Evolutionary conservation across 2,888 invertebrate species (phyloP).

Genomic region (Mantis religiosa): DNA sequence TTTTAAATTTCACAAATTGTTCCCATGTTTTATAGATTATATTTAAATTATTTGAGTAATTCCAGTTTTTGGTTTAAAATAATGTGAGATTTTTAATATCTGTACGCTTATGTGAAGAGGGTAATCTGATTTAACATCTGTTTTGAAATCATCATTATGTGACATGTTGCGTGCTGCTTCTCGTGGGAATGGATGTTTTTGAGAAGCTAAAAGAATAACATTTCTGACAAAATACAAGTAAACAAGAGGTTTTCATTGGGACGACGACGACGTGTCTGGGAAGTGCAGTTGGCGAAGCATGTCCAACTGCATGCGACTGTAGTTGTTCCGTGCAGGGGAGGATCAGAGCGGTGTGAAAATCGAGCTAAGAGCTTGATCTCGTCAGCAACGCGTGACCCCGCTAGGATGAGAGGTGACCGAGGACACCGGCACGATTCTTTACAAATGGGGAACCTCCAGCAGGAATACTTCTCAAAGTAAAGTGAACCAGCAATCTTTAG

Average conservation of each 20-base stretch:
- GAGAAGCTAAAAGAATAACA: background rate
- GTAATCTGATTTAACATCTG: background rate
- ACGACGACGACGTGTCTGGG: background rate
- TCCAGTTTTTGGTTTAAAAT: too few relatives aligned
- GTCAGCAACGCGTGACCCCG: slow-evolving; percentile 41
- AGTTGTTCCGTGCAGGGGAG: slow-evolving; percentile 32
- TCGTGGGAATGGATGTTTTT: background rate
- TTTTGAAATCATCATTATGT: background rate
- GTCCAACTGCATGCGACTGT: slow-evolving; percentile 23
- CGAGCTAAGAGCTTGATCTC: slow-evolving; percentile 48
- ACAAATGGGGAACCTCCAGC: background rate
- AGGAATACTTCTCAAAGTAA: background rate
- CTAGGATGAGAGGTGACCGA: slow-evolving; percentile 33
- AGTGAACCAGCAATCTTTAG: too few relatives aligned
- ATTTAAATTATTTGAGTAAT: too few relatives aligned
- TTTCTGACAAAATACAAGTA: background rate
- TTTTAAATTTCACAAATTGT: too few relatives aligned
- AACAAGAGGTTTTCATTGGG: background rate
- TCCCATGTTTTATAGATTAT: too few relatives aligned
- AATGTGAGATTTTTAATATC: too few relatives aligned
- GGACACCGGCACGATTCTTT: slow-evolving; percentile 24
- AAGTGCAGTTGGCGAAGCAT: background rate
- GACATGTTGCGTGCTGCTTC: background rate
- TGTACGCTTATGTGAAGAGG: background rate
- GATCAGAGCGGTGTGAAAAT: slow-evolving; percentile 48